Conservation (phyloP, 2,113 vertebrate genomes). For the Melospiza melodia region DNA sequence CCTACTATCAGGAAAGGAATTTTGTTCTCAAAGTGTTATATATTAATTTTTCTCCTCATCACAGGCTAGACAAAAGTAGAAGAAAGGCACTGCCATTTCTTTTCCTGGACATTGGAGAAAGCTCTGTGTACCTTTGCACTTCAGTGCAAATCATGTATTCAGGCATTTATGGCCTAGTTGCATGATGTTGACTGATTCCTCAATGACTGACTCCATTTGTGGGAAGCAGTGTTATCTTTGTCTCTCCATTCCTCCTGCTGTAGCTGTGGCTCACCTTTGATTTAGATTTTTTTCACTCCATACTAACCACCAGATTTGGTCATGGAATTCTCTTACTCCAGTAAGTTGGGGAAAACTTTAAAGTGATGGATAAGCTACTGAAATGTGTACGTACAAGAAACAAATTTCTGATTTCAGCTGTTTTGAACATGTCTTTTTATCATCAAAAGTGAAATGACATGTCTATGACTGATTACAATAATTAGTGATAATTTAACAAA, state of each 20-base stretch:
- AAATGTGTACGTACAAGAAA: background rate
- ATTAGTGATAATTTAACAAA: background rate
- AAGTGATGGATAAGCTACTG: background rate
- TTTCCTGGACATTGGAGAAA: background rate
- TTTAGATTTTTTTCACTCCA: background rate
- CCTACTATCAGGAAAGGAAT: background rate
- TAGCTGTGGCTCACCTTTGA: background rate
- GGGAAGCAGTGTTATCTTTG: background rate
- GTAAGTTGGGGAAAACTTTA: background rate
- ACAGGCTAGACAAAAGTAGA: background rate
- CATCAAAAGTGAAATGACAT: background rate
- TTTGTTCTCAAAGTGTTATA: background rate
- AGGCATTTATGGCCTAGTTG: background rate
- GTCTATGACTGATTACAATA: background rate
- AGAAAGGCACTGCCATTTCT: background rate
- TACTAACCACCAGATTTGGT: background rate
- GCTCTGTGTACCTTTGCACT: background rate
- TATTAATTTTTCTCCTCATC: background rate
- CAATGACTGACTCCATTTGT: rapidly evolving
- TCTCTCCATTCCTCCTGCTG: background rate
- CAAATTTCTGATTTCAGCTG: background rate
- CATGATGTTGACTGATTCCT: background rate
- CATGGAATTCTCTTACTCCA: background rate
- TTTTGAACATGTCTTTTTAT: background rate
- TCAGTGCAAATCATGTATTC: background rate